A percentile compares a stretch with the other conserved stretches of the same genome.
phyloP scores from a whole-genome alignment of 92 coral and sea anemone species.

The Epizoanthus ramosus region DNA sequence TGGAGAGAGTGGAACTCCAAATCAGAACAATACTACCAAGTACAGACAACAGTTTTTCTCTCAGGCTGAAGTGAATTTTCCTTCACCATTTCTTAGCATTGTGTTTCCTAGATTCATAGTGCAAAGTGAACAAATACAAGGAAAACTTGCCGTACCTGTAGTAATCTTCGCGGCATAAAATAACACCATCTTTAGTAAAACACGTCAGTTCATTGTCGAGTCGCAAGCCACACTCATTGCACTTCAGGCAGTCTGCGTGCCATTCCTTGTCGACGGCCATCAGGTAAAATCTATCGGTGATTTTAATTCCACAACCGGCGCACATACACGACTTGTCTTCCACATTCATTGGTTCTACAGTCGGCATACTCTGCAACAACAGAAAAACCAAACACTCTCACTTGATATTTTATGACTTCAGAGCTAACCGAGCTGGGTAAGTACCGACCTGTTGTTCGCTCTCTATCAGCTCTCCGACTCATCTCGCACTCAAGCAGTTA shows the following conservation, averaged over 20 bases:
- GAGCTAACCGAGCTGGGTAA: neutral
- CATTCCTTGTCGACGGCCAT: slow-evolving; percentile 91
- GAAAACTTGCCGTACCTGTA: slow-evolving; percentile 68
- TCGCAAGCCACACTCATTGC: slow-evolving; percentile 83
- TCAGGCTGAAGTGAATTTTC: neutral
- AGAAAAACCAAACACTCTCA: slow-evolving; percentile 9
- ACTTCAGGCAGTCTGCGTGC: slow-evolving; percentile 93
- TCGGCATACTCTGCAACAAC: slow-evolving; percentile 67
- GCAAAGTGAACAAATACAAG: neutral
- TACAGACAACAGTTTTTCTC: slow-evolving; percentile 9
- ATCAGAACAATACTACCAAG: neutral
- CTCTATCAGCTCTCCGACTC: too few species aligned
- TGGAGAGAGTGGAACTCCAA: neutral
- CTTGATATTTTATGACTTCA: neutral
- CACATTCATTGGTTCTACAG: slow-evolving; percentile 69
- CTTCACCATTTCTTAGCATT: neutral
- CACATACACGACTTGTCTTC: slow-evolving; percentile 72
- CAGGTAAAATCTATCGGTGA: slow-evolving; percentile 86
- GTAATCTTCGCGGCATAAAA: slow-evolving; percentile 89
- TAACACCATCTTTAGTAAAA: slow-evolving; percentile 88
- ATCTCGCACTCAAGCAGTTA: too few species aligned
- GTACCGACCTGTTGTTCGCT: too few species aligned
- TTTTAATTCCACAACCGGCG: slow-evolving; percentile 88
- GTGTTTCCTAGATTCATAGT: neutral
- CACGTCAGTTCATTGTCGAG: slow-evolving; percentile 94